These are phyloP conservation scores for Chaenodraco wilsoni DNA, from an alignment of 2,797 vertebrate genomes.

Conservation along the genomic window DNA sequence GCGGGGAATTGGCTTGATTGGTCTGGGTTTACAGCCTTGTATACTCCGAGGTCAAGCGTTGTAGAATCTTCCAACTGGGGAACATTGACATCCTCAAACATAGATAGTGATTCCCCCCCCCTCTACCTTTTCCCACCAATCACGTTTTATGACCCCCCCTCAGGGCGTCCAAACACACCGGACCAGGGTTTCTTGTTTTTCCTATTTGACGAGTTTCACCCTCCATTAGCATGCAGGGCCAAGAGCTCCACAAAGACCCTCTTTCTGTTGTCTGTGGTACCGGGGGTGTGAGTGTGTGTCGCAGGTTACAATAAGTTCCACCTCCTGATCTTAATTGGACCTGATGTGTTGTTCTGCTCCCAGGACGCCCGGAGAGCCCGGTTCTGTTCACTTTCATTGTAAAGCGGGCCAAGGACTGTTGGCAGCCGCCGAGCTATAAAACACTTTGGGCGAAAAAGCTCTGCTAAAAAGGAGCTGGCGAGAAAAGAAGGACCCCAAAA, in stretches of 20 bases:
- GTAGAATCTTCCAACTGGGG: slow-evolving; percentile 9
- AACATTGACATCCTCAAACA: slow-evolving; percentile 19
- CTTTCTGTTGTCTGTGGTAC: slow-evolving; percentile 61
- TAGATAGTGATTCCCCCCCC: slow-evolving; percentile 19
- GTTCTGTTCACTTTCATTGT: slow-evolving; percentile 77
- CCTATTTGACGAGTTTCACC: slow-evolving; percentile 45
- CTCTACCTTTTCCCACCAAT: slow-evolving; percentile 33
- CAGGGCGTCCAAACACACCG: neutral
- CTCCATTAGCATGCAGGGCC: slow-evolving; percentile 50
- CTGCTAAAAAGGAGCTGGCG: slow-evolving; percentile 63
- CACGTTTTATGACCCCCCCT: slow-evolving; percentile 43
- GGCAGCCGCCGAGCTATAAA: slow-evolving; percentile 70
- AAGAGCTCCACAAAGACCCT: slow-evolving; percentile 61
- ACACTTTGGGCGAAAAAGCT: slow-evolving; percentile 64
- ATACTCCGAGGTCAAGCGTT: slow-evolving; percentile 37
- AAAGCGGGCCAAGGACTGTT: slow-evolving; percentile 73
- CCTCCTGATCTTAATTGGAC: slow-evolving; percentile 78
- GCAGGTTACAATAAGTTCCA: slow-evolving; percentile 78
- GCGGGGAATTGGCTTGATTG: slow-evolving; percentile 49
- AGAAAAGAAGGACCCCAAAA: slow-evolving; percentile 60
- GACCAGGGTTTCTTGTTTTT: slow-evolving; percentile 14
- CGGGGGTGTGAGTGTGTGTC: slow-evolving; percentile 58
- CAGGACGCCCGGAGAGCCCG: slow-evolving; percentile 64
- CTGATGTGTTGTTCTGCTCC: slow-evolving; percentile 77
- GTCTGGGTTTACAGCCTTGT: slow-evolving; percentile 50